These are phyloP conservation scores for Ochotona curzoniae DNA, from an alignment of 2,113 vertebrate genomes.

Conservation along the genomic window DNA sequence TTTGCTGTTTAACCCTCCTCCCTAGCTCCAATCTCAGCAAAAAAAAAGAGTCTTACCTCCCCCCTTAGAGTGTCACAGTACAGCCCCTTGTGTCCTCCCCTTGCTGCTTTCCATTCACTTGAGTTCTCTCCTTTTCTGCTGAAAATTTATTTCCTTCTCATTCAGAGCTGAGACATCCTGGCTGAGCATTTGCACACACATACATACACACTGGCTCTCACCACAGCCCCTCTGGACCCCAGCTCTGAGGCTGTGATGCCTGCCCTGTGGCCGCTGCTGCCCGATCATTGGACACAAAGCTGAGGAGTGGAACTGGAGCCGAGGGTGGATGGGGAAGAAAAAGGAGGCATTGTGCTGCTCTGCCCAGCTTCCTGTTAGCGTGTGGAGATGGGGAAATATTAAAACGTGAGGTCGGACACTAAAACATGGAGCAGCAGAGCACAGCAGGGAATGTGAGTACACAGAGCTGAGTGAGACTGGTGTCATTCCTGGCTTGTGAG, in stretches of 20 bases:
- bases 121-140: background rate
- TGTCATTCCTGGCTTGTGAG: background rate
- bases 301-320: background rate
- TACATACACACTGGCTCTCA: background rate
- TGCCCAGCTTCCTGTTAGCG: background rate
- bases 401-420: background rate
- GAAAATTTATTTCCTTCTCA: constrained; percentile 22
- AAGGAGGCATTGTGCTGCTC: background rate
- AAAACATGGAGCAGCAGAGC: background rate
- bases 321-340: background rate
- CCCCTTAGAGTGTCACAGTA: background rate
- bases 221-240: background rate
- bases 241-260: background rate
- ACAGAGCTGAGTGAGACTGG: background rate
- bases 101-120: background rate
- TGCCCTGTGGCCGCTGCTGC: background rate
- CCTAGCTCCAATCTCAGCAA: background rate
- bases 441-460: accelerated
- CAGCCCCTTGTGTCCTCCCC: background rate
- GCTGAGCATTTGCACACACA: background rate
- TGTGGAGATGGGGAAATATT: background rate
- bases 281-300: background rate
- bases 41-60: background rate
- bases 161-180: background rate
- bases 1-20: background rate